Base-by-base conservation (phyloP, 30 jellyfish, hydroid and myxozoan genomes). In the Sanderia malayensis region DNA sequence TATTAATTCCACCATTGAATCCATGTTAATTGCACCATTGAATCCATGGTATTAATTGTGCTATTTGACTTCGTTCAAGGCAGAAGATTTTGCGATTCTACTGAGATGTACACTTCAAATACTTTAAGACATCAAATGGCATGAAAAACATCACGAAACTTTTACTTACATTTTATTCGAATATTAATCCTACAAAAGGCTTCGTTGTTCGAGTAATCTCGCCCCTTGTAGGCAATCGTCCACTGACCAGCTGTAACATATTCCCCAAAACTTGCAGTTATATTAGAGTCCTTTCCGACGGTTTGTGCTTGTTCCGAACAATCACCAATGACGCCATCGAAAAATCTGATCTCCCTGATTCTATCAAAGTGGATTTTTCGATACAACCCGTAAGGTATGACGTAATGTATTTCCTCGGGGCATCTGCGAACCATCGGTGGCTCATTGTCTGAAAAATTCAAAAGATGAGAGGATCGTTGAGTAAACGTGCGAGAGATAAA, bases 91-190 rank as follows among this genome's bases (percentile, higher is more conserved):
- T n/a, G n/a, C n/a, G n/a, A n/a, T n/a, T n/a, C n/a, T n/a, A n/a
- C n/a, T n/a, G n/a, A n/a, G n/a, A n/a, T n/a, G n/a, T n/a, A n/a
- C n/a, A n/a, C n/a, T n/a, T n/a, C n/a, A n/a, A n/a, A n/a, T n/a
- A n/a, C n/a, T n/a, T n/a, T n/a, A n/a, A n/a, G n/a, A n/a, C n/a
- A n/a, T n/a, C n/a, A n/a, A n/a, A n/a, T n/a, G n/a, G n/a, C n/a
- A n/a, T n/a, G n/a, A n/a, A n/a, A 29, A 63, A 63, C 30, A 18
- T 3, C 23, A 31, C 7, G 24, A 37, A 69, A 15, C 1, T 0
- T 15, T 7, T 3, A 71, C 83, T 46, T 17, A 71, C 83, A 46
- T 71, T 71, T 71, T 32, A 71, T 72, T 11, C 2, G 25, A 7
- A 71, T 44, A 9, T 27, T 30, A 10, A 71, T 53, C 7, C 15